These are phyloP conservation scores for Chiloscyllium punctatum DNA, from an alignment of 2,797 vertebrate genomes.

Conservation along the genomic window DNA sequence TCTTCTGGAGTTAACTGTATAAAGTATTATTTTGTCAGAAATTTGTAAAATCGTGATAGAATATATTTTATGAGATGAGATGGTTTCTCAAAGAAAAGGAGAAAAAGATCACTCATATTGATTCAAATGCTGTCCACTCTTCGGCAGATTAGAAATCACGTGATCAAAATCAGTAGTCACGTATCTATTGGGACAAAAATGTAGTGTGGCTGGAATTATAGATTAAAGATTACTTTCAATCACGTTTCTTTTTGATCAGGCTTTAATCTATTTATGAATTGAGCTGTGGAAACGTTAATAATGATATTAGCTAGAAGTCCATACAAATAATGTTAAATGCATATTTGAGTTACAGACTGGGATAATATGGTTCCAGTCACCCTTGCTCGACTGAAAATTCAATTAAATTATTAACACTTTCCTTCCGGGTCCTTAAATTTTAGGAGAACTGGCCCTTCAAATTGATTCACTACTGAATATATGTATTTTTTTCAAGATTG, in stretches of 20 bases:
- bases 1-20: background rate
- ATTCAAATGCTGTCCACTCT: conserved; percentile 21
- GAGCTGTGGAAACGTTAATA: conserved; percentile 8
- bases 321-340: background rate
- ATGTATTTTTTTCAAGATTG: background rate
- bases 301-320: conserved; percentile 14
- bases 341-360: background rate
- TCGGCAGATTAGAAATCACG: conserved; percentile 22
- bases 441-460: background rate
- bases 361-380: background rate
- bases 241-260: background rate
- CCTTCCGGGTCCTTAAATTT: background rate
- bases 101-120: conserved; percentile 2
- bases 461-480: background rate
- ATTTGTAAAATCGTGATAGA: background rate
- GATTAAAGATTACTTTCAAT: conserved; percentile 5
- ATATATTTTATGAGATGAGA: conserved; percentile 7
- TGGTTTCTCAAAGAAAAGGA: background rate
- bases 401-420: conserved; percentile 29
- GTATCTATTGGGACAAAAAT: conserved; percentile 16
- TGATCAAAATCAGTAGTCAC: conserved; percentile 4
- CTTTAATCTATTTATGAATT: background rate
- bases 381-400: background rate
- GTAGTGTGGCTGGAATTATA: conserved; percentile 7
- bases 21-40: conserved; percentile 19